Conservation (phyloP, 2,888 invertebrate genomes). For the Perdita meconis region DNA sequence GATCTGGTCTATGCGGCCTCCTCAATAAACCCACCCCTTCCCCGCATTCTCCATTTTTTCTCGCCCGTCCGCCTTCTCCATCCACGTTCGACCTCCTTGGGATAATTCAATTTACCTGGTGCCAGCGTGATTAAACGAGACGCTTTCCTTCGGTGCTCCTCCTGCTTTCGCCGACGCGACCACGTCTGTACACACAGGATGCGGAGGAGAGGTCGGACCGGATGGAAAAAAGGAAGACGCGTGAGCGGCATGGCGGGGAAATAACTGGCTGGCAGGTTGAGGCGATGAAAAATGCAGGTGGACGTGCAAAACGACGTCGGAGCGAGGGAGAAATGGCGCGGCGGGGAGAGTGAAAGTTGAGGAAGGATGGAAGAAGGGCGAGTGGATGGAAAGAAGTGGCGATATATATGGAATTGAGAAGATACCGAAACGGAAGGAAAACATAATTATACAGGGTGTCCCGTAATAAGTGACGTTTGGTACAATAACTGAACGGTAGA, state of each 20-base stretch:
- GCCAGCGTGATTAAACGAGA: conserved; percentile 66
- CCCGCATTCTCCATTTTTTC: conserved; percentile 30
- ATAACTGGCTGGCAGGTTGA: conserved; percentile 65
- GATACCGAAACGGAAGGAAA: background rate
- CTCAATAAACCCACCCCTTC: conserved; percentile 43
- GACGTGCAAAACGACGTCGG: conserved; percentile 49
- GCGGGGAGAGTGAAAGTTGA: background rate
- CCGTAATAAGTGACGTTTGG: no score
- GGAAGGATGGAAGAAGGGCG: background rate
- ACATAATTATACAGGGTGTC: no score
- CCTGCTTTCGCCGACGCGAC: background rate
- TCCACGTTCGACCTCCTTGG: conserved; percentile 15
- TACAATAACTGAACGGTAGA: no score
- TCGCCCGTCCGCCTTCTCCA: conserved; percentile 17
- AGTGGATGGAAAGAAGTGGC: background rate
- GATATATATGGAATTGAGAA: background rate
- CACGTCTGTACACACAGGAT: conserved; percentile 11
- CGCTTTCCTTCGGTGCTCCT: conserved; percentile 51
- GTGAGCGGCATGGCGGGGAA: conserved; percentile 39
- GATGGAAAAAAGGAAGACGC: conserved; percentile 17
- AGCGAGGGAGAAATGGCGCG: conserved; percentile 8
- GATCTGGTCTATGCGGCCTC: conserved; percentile 48
- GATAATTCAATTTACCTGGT: conserved; percentile 68
- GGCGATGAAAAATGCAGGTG: conserved; percentile 65
- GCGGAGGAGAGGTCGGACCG: background rate